phyloP scores from a whole-genome alignment of 2,113 vertebrate genomes.

The Chunga burmeisteri region DNA sequence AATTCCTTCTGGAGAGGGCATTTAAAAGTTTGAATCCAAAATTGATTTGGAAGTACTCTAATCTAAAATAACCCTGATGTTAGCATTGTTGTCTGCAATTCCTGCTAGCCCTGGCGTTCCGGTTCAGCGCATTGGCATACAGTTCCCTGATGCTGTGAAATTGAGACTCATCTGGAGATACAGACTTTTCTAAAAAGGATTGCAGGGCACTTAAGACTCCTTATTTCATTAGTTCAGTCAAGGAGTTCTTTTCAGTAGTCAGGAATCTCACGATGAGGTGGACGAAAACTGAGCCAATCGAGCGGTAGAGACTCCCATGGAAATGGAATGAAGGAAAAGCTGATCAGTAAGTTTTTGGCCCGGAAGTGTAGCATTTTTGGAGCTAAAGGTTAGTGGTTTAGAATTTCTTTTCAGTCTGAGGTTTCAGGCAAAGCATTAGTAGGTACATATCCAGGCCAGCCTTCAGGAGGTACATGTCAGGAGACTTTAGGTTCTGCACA shows the following conservation, averaged over 20 bases:
- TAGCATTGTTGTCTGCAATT: constrained; percentile 72
- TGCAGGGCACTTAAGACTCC: constrained; percentile 67
- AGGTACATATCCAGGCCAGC: background rate
- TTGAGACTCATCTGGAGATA: constrained; percentile 76
- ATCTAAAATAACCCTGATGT: constrained; percentile 78
- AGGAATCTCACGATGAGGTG: constrained; percentile 38
- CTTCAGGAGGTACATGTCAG: background rate
- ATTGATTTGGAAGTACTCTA: constrained; percentile 82
- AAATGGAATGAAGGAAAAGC: background rate
- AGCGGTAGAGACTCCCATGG: background rate
- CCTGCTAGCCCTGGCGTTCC: constrained; percentile 74
- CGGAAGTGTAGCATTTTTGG: background rate
- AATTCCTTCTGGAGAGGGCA: constrained; percentile 69
- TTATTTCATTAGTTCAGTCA: constrained; percentile 73
- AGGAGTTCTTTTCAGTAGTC: constrained; percentile 34
- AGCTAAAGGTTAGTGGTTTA: constrained; percentile 5
- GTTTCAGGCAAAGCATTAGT: constrained; percentile 2
- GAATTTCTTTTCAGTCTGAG: background rate
- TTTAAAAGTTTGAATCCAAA: constrained; percentile 82
- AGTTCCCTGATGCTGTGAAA: constrained; percentile 80
- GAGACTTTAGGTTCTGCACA: background rate
- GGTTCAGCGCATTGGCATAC: constrained; percentile 75
- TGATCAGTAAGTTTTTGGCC: background rate
- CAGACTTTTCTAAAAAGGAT: constrained; percentile 64
- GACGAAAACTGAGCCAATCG: constrained; percentile 20